Evolutionary conservation across 2,888 invertebrate species (phyloP).

Genomic region (Brenthis ino): DNA sequence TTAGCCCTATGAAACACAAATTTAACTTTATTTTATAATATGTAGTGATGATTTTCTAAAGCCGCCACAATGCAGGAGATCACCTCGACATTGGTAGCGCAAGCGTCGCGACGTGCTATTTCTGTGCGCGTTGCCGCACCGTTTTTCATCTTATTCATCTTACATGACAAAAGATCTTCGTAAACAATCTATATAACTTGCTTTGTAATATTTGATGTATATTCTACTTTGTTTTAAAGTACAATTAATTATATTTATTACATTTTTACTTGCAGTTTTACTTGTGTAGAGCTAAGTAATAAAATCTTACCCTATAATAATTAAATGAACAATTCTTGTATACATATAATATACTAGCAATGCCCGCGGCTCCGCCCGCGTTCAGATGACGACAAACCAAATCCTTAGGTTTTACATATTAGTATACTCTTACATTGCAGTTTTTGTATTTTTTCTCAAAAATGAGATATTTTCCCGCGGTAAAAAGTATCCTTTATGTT

Average conservation of each 20-base stretch:
- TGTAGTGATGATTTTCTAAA: slow-evolving; percentile 28
- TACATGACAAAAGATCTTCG: slow-evolving; percentile 38
- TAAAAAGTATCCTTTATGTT: too few species aligned
- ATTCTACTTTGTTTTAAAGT: background rate
- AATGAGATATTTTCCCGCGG: too few species aligned
- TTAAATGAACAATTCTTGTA: too few species aligned
- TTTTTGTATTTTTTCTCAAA: too few species aligned
- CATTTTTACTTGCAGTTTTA: background rate
- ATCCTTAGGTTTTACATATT: too few species aligned
- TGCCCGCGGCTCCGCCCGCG: too few species aligned
- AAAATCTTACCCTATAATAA: too few species aligned
- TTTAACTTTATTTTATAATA: background rate
- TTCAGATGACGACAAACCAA: too few species aligned
- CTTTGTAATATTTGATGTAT: slow-evolving; percentile 8
- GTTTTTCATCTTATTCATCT: slow-evolving; percentile 56
- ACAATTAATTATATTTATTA: background rate
- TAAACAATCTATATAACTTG: slow-evolving; percentile 35
- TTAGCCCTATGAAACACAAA: too few species aligned
- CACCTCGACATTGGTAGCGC: slow-evolving; percentile 70
- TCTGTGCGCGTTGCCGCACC: slow-evolving; percentile 51
- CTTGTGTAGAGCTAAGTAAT: too few species aligned
- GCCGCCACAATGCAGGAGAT: slow-evolving; percentile 54
- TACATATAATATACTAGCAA: too few species aligned
- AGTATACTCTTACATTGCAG: too few species aligned
- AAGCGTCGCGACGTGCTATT: slow-evolving; percentile 57